Evolutionary conservation across 2,113 vertebrate species (phyloP).

Genomic region (Pelecanoides urinatrix): DNA sequence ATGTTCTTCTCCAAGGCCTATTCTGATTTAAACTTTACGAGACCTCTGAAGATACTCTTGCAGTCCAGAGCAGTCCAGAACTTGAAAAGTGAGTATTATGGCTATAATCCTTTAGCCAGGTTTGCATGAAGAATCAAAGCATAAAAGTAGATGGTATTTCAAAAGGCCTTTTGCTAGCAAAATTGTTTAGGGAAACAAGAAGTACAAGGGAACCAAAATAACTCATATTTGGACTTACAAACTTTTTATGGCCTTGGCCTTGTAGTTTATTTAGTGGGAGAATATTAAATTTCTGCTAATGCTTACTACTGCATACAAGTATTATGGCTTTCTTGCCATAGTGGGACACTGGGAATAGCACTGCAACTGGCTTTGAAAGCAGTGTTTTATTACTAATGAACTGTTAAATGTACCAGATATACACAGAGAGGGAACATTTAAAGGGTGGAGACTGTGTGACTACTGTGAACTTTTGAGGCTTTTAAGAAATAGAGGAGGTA

Average conservation of each 20-base stretch:
- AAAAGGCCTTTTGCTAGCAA: background rate
- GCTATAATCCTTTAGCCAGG: background rate
- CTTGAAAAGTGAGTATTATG: background rate
- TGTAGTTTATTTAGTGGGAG: background rate
- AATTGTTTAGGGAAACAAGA: background rate
- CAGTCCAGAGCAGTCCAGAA: background rate
- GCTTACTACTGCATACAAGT: rapidly evolving
- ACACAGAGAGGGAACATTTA: background rate
- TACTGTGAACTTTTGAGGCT: background rate
- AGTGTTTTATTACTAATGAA: background rate
- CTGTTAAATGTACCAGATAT: background rate
- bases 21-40: background rate
- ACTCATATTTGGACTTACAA: background rate
- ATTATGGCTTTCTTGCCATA: background rate
- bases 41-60: background rate
- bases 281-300: background rate
- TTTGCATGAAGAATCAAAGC: background rate
- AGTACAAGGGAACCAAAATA: background rate
- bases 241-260: background rate
- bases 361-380: background rate
- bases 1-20: background rate
- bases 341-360: background rate
- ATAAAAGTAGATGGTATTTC: background rate
- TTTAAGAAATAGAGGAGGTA: background rate
- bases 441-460: background rate